These are phyloP conservation scores for Scaptodrosophila latifasciaeformis DNA, from an alignment of 2,888 invertebrate genomes.

Conservation along the genomic window DNA sequence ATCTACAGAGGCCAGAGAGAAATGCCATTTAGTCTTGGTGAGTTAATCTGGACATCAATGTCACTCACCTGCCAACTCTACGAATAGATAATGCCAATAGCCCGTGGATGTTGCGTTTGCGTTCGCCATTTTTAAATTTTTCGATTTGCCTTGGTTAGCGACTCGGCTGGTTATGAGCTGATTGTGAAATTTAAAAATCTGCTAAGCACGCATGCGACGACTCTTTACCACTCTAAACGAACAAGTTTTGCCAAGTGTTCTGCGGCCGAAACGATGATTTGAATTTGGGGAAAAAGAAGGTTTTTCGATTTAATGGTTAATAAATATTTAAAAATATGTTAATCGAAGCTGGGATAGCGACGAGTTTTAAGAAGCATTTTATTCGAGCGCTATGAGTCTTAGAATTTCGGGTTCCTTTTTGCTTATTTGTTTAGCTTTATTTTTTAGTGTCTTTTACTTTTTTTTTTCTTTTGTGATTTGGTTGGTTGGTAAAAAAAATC, in stretches of 20 bases:
- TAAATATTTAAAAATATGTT: conserved; percentile 44
- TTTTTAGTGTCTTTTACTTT: no score
- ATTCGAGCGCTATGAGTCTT: no score
- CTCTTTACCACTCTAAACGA: conserved; percentile 31
- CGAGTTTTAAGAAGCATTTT: not conserved
- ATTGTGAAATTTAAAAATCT: conserved; percentile 54
- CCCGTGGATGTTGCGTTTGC: conserved; percentile 79
- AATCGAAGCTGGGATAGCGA: conserved; percentile 29
- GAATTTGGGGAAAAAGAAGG: conserved; percentile 24
- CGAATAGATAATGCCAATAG: conserved; percentile 80
- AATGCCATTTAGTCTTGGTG: not conserved
- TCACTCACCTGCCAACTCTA: conserved; percentile 80
- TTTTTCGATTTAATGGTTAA: conserved; percentile 20
- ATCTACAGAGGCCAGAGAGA: conserved; percentile 74
- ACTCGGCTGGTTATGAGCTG: conserved; percentile 6
- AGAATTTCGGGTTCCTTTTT: no score
- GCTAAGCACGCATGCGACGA: conserved; percentile 47
- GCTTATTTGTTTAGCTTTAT: no score
- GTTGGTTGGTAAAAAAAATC: no score
- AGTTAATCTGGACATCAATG: not conserved
- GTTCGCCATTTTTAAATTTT: conserved; percentile 75
- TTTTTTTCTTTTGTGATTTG: no score
- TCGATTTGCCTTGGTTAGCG: conserved; percentile 1
- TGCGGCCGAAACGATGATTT: conserved; percentile 24
- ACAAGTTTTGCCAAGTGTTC: conserved; percentile 54